These are phyloP conservation scores for Neolamprologus modestus DNA, from an alignment of 2,113 vertebrate genomes.

Conservation along the genomic window DNA sequence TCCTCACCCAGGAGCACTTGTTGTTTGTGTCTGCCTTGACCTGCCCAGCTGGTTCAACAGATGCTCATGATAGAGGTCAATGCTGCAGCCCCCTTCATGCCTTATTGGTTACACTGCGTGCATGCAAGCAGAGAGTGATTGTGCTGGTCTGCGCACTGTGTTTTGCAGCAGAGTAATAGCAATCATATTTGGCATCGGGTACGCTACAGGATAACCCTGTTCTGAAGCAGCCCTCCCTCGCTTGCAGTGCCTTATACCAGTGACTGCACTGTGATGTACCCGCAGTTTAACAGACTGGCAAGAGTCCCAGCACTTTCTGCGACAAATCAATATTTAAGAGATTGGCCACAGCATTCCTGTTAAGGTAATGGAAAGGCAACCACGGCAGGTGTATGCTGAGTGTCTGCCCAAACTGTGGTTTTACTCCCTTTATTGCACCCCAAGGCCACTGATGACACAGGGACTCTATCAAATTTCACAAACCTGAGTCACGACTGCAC, in stretches of 20 bases:
- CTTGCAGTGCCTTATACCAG: not conserved
- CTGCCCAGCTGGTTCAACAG: conserved; percentile 35
- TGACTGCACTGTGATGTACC: not conserved
- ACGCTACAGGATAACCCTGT: not conserved
- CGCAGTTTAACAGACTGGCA: conserved; percentile 46
- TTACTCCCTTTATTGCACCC: not conserved
- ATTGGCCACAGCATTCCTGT: conserved; percentile 29
- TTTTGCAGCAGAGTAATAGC: not conserved
- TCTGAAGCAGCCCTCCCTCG: not conserved
- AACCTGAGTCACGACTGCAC: not conserved
- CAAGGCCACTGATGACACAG: not conserved
- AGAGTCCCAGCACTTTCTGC: conserved; percentile 14
- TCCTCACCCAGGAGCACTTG: not conserved
- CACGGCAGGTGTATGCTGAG: conserved; percentile 11
- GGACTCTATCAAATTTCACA: not conserved
- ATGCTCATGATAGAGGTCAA: conserved; percentile 28
- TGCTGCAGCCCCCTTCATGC: not conserved
- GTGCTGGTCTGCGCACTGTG: not conserved
- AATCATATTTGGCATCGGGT: not conserved
- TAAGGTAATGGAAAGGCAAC: conserved; percentile 46
- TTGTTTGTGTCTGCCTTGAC: conserved; percentile 8
- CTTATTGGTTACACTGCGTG: not conserved
- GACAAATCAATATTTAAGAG: conserved; percentile 62
- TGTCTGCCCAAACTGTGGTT: conserved; percentile 10
- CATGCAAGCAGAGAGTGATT: not conserved